phyloP scores from a whole-genome alignment of 2,113 vertebrate species.

The Crotalus viridis region DNA sequence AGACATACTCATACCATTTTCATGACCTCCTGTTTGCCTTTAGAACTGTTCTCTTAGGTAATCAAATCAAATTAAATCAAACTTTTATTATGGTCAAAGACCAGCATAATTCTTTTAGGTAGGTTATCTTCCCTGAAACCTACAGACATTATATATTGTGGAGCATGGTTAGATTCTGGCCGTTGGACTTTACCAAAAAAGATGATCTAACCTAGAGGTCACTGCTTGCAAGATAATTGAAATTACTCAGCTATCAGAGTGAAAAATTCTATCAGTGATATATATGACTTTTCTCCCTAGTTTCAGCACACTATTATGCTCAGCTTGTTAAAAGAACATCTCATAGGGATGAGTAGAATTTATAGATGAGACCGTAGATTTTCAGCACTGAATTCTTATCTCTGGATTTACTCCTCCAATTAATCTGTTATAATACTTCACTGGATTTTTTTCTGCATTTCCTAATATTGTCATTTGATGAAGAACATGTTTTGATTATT shows the following conservation, averaged over 20 bases:
- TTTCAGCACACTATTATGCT: neutral
- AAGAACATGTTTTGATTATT: neutral
- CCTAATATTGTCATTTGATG: neutral
- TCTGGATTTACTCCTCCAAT: conserved; percentile 18
- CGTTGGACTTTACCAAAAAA: neutral
- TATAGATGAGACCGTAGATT: neutral
- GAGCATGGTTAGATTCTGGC: neutral
- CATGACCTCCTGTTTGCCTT: neutral
- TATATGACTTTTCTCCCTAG: neutral
- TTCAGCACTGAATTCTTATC: conserved; percentile 8
- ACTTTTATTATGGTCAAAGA: no score
- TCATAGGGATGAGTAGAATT: neutral
- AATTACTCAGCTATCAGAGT: neutral
- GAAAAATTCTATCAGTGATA: neutral
- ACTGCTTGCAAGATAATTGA: neutral
- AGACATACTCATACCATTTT: neutral
- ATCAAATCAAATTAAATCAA: no score
- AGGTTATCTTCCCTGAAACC: neutral
- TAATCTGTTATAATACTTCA: neutral
- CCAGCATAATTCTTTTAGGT: neutral
- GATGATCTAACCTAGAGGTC: neutral
- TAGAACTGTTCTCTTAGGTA: neutral
- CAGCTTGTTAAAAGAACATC: neutral
- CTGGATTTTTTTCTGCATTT: neutral
- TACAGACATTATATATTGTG: neutral